Conservation (phyloP, 2,113 vertebrate genomes). For the Grus americana region DNA sequence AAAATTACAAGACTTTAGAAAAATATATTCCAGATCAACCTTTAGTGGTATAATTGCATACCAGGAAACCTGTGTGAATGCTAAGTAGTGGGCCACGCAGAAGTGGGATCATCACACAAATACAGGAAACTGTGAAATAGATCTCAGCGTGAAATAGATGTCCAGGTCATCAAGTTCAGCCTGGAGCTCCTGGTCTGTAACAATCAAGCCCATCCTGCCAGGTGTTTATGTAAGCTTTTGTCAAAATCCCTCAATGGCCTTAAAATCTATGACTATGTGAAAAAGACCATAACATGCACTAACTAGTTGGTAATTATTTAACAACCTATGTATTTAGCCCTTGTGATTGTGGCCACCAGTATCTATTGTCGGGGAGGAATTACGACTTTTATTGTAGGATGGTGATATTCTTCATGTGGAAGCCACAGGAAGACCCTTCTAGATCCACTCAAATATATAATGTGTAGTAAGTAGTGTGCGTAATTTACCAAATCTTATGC, state of each 20-base stretch:
- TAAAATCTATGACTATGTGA: not conserved
- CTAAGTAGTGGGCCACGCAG: not conserved
- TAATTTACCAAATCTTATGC: not conserved
- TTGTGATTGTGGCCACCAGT: not conserved
- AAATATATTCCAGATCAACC: not conserved
- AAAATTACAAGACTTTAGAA: not conserved
- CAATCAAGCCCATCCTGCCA: not conserved
- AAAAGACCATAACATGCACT: not conserved
- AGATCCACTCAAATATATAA: not conserved
- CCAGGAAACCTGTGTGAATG: not conserved
- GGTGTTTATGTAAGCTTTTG: not conserved
- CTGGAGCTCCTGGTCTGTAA: not conserved
- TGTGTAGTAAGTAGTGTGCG: not conserved
- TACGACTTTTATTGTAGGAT: not conserved
- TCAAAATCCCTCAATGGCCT: not conserved
- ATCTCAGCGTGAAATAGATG: not conserved
- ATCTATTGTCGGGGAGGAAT: not conserved
- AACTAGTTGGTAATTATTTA: not conserved
- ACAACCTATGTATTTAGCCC: not conserved
- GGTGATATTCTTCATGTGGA: not conserved
- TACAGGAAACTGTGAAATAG: not conserved
- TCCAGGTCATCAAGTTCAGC: not conserved
- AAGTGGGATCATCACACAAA: not conserved
- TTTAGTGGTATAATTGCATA: not conserved
- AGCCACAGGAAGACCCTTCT: not conserved